Conservation (phyloP, 2,113 vertebrate genomes). For the Gadus chalcogrammus region DNA sequence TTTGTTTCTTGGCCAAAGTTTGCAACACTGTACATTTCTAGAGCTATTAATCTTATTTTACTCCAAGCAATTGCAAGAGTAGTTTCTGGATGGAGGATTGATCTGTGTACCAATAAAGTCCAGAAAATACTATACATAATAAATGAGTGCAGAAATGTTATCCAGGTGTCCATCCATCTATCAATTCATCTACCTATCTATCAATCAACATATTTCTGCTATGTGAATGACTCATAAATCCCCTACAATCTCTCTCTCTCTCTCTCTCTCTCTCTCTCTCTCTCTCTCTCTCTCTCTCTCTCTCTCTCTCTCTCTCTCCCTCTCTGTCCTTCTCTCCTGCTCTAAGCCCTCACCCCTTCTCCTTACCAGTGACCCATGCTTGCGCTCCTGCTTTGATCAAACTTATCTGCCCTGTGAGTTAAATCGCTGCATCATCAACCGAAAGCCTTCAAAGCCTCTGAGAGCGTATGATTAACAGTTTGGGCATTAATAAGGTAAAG, state of each 20-base stretch:
- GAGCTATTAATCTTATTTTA: background rate
- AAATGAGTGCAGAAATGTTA: too few relatives aligned
- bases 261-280: background rate
- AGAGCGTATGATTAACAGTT: constrained; percentile 67
- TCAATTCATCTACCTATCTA: too few relatives aligned
- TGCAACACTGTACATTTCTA: background rate
- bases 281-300: background rate
- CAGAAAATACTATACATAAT: too few relatives aligned
- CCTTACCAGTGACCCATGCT: constrained; percentile 22
- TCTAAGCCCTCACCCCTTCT: constrained; percentile 8
- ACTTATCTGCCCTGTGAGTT: constrained; percentile 61
- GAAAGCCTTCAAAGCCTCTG: constrained; percentile 58
- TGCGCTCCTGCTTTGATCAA: constrained; percentile 62
- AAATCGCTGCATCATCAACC: constrained; percentile 65
- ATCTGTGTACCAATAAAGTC: too few relatives aligned
- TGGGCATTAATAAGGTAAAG: constrained; percentile 67
- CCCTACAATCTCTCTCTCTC: too few relatives aligned
- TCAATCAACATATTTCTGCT: too few relatives aligned
- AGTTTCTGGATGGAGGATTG: too few relatives aligned
- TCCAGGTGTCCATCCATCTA: background rate
- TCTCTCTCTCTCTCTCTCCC: background rate
- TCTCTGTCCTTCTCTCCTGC: constrained; percentile 17
- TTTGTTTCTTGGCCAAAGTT: background rate
- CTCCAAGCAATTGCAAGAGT: background rate
- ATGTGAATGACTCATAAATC: too few relatives aligned